phyloP scores from a whole-genome alignment of 2,797 vertebrate species.

The Triplophysa bombifrons region DNA sequence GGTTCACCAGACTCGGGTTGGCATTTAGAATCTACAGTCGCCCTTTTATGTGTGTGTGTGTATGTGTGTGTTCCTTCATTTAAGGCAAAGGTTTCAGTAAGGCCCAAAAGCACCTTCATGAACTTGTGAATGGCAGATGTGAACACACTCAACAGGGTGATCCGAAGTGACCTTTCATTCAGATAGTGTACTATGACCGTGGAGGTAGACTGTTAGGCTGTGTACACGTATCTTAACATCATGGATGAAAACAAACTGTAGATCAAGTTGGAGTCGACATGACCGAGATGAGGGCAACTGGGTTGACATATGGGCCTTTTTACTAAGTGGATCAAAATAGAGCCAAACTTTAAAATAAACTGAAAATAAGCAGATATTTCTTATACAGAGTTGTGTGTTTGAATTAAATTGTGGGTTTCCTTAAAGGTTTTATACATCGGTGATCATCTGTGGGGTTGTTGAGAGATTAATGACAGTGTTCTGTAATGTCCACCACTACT shows the following conservation, averaged over 20 bases:
- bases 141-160: neutral
- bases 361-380: neutral
- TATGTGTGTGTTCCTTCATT: conserved; percentile 38
- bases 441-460: conserved; percentile 6
- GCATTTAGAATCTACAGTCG: conserved; percentile 24
- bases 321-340: neutral
- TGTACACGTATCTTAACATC: conserved; percentile 17
- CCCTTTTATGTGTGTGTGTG: conserved; percentile 18
- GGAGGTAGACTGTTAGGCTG: conserved; percentile 44
- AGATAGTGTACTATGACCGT: neutral
- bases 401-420: conserved; percentile 32
- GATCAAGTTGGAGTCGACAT: neutral
- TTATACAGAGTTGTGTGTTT: conserved; percentile 3
- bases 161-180: neutral
- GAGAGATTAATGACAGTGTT: conserved; percentile 88
- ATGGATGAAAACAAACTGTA: neutral
- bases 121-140: neutral
- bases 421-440: neutral
- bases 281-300: neutral
- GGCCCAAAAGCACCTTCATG: conserved; percentile 42
- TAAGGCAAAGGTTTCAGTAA: conserved; percentile 64
- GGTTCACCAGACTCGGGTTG: neutral
- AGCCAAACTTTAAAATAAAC: conserved; percentile 22
- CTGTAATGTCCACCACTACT: conserved; percentile 96
- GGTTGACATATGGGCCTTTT: neutral